Evolutionary conservation across 1,140 invertebrate species (phyloP).

Genomic region (Drosophila eugracilis): DNA sequence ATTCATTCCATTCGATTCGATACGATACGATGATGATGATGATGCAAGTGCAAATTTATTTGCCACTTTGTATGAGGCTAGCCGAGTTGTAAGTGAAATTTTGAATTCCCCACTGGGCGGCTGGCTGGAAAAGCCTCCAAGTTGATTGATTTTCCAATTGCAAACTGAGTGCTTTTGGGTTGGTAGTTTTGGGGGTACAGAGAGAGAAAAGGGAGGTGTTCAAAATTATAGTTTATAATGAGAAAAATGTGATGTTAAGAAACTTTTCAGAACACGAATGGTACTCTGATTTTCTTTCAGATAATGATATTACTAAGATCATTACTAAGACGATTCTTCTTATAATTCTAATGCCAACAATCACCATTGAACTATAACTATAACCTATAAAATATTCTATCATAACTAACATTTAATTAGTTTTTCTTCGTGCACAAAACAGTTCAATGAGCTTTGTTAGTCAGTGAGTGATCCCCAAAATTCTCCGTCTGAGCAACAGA

Average conservation of each 20-base stretch:
- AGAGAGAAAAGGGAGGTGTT: not conserved
- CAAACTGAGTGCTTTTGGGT: slow-evolving; percentile 47
- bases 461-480: slow-evolving; percentile 17
- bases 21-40: slow-evolving; percentile 37
- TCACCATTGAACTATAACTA: not conserved
- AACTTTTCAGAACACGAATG: too few relatives aligned
- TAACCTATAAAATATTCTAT: too few relatives aligned
- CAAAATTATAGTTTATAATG: not conserved
- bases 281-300: too few relatives aligned
- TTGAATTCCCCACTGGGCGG: slow-evolving; percentile 37
- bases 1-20: slow-evolving; percentile 37
- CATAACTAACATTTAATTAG: not conserved
- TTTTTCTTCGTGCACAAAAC: slow-evolving; percentile 4
- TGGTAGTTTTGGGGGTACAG: slow-evolving; percentile 37
- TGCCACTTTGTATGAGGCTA: slow-evolving; percentile 69
- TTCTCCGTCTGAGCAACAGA: slow-evolving; percentile 9
- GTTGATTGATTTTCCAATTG: slow-evolving; percentile 56
- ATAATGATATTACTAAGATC: too few relatives aligned
- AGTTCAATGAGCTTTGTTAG: slow-evolving; percentile 36
- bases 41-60: slow-evolving; percentile 83
- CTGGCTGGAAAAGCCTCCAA: slow-evolving; percentile 50
- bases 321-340: too few relatives aligned
- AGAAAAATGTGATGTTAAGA: too few relatives aligned
- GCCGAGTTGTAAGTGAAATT: slow-evolving; percentile 54
- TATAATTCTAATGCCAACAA: too few relatives aligned